Conservation (phyloP, 2,888 invertebrate species). For the Punctoribates punctum region DNA sequence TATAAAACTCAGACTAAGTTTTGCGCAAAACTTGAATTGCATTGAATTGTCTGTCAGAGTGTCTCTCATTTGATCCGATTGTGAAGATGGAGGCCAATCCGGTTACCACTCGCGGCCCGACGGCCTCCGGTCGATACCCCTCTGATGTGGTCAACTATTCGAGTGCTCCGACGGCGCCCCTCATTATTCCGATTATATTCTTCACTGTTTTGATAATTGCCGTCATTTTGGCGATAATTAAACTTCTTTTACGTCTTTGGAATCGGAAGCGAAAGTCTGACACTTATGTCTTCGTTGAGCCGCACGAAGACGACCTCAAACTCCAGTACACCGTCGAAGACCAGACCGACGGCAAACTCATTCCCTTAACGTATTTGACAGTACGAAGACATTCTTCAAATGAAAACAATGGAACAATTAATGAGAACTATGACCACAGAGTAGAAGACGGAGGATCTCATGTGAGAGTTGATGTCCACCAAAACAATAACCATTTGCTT, state of each 20-base stretch:
- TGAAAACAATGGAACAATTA: neutral
- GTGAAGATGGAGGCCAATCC: neutral
- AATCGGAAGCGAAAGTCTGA: constrained; percentile 27
- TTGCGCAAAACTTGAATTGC: neutral
- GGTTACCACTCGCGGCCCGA: too few relatives aligned
- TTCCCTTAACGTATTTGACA: constrained; percentile 8
- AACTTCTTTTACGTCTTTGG: constrained; percentile 16
- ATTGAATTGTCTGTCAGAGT: neutral
- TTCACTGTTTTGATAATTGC: constrained; percentile 28
- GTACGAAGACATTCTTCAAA: constrained; percentile 16
- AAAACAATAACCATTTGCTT: neutral
- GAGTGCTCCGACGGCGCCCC: constrained; percentile 19
- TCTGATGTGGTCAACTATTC: constrained; percentile 31
- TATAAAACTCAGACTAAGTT: neutral
- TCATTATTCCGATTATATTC: constrained; percentile 38
- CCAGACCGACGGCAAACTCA: constrained; percentile 4
- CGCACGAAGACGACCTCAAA: neutral
- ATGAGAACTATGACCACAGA: constrained; percentile 22
- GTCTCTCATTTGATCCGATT: neutral
- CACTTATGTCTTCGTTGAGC: constrained; percentile 40
- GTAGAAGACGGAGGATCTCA: constrained; percentile 2
- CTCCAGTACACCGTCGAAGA: neutral
- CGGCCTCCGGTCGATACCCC: neutral
- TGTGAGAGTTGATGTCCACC: constrained; percentile 28
- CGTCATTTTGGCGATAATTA: neutral